Conservation (phyloP, 2,113 vertebrate genomes). For the Gymnogyps californianus region DNA sequence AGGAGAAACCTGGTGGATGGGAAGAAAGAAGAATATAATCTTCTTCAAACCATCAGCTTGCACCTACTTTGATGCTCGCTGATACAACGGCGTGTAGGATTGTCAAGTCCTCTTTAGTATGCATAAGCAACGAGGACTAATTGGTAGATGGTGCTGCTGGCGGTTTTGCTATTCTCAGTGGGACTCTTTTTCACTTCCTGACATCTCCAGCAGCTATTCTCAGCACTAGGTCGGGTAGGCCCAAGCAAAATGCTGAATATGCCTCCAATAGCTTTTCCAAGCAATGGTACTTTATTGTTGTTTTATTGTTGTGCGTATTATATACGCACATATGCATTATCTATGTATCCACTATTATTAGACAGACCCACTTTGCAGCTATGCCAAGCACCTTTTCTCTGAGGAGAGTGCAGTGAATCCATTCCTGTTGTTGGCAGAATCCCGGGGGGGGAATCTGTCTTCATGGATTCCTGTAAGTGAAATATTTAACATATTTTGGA, state of each 20-base stretch:
- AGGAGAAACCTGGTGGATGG: background rate
- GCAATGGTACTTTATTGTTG: too few species aligned
- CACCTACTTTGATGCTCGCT: background rate
- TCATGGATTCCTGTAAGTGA: background rate
- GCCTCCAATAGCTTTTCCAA: background rate
- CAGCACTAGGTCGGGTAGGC: background rate
- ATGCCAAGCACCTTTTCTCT: background rate
- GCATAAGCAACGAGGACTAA: background rate
- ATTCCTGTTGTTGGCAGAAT: background rate
- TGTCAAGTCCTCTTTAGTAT: background rate
- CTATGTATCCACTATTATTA: background rate
- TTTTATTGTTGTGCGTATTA: too few species aligned
- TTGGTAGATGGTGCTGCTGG: background rate
- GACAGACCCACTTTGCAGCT: background rate
- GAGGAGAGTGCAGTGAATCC: background rate
- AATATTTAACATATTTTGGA: conserved; percentile 16
- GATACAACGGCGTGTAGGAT: background rate
- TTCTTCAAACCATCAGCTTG: background rate
- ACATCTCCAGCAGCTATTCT: background rate
- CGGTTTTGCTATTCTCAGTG: background rate
- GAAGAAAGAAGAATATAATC: background rate
- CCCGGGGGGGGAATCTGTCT: background rate
- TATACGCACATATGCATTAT: rapidly evolving
- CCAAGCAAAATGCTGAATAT: background rate
- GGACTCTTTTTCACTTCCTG: background rate